Percentiles rank a stretch among this genome's conserved stretches.
phyloP scores from a whole-genome alignment of 2,113 vertebrate species.

The Ellobius talpinus region DNA sequence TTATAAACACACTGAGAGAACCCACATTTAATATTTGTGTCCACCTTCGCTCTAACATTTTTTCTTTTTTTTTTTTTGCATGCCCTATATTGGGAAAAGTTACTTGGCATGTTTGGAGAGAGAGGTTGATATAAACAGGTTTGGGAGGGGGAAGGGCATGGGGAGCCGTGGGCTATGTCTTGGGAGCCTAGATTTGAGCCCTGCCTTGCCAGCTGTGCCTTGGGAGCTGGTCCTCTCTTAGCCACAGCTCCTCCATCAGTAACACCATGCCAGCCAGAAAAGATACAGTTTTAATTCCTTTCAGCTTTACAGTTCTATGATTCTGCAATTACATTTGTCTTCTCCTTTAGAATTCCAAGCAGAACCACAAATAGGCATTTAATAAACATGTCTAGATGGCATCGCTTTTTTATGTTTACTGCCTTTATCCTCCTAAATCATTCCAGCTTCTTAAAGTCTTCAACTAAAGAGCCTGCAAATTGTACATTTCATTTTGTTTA shows the following conservation, averaged over 20 bases:
- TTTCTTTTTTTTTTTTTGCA: background rate
- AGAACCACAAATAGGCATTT: constrained; percentile 62
- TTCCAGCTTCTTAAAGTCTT: constrained; percentile 54
- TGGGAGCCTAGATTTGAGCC: background rate
- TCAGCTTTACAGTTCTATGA: constrained; percentile 24
- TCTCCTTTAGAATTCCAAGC: constrained; percentile 48
- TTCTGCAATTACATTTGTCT: constrained; percentile 40
- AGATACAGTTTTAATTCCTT: constrained; percentile 12
- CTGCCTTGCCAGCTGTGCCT: background rate
- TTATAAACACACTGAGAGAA: background rate
- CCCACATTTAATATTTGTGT: background rate
- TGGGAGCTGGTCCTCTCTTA: background rate
- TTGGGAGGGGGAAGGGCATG: background rate
- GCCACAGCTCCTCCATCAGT: background rate
- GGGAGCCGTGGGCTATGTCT: background rate
- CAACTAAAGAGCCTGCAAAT: constrained; percentile 59
- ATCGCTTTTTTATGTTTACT: constrained; percentile 54
- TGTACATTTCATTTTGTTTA: constrained; percentile 68
- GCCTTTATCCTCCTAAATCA: constrained; percentile 62
- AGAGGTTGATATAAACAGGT: background rate
- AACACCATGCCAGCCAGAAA: background rate
- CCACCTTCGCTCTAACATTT: background rate
- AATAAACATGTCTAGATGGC: constrained; percentile 51
- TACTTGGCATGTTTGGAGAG: too few species aligned
- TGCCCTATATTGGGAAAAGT: background rate